Conservation (phyloP, 2,888 invertebrate genomes). For the Thera britannica region DNA sequence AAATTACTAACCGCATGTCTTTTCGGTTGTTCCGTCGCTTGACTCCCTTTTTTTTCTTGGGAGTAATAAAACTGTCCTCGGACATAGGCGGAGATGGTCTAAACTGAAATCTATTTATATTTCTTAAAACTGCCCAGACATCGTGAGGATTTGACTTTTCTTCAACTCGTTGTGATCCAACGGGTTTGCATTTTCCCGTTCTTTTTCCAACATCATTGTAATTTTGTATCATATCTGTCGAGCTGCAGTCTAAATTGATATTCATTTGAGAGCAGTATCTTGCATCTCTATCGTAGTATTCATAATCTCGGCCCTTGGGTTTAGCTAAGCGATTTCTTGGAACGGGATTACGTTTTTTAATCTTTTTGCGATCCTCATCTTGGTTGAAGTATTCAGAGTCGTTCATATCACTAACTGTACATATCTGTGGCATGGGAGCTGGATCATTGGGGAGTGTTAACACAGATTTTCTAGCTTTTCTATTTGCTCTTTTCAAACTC, state of each 20-base stretch:
- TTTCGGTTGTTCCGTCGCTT: conserved; percentile 51
- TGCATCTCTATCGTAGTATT: conserved; percentile 64
- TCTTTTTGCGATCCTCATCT: conserved; percentile 49
- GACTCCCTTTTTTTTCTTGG: conserved; percentile 51
- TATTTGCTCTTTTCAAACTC: conserved; percentile 50
- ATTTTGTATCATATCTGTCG: conserved; percentile 58
- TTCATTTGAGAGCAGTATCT: conserved; percentile 60
- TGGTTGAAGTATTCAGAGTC: conserved; percentile 67
- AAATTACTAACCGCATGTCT: conserved; percentile 56
- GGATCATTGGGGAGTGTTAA: conserved; percentile 68
- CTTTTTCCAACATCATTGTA: conserved; percentile 51
- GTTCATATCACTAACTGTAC: conserved; percentile 74
- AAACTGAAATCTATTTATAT: conserved; percentile 71
- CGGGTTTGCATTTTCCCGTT: conserved; percentile 29
- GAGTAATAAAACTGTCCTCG: conserved; percentile 54
- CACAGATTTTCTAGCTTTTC: conserved; percentile 70
- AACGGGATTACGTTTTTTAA: conserved; percentile 52
- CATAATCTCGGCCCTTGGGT: conserved; percentile 50
- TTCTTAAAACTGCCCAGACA: conserved; percentile 72
- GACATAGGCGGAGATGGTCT: conserved; percentile 67
- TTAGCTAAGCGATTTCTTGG: conserved; percentile 48
- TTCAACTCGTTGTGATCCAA: conserved; percentile 23
- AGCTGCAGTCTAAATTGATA: conserved; percentile 63
- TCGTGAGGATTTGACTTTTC: conserved; percentile 57
- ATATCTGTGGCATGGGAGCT: conserved; percentile 54